These are phyloP conservation scores for Trachops cirrhosus DNA, from an alignment of 2,797 vertebrate species.

Conservation along the genomic window DNA sequence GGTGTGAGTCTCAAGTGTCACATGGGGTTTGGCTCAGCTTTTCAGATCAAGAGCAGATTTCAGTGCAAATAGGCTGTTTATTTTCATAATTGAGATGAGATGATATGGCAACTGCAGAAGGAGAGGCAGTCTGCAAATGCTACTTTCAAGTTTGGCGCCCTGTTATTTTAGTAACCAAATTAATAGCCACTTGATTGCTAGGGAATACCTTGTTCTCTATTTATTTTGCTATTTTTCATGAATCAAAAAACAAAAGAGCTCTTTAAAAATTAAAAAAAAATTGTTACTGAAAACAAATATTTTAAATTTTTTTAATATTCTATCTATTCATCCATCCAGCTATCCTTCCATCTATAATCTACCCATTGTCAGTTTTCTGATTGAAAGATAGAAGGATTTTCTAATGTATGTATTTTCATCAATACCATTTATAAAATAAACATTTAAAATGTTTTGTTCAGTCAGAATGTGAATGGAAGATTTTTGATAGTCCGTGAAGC, in stretches of 20 bases:
- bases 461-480: not conserved
- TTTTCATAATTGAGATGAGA: constrained; percentile 74
- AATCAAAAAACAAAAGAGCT: not conserved
- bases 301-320: not conserved
- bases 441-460: not conserved
- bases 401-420: not conserved
- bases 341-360: not conserved
- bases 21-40: constrained; percentile 88
- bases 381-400: not conserved
- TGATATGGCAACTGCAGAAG: not conserved
- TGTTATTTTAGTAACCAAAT: not conserved
- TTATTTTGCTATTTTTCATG: constrained; percentile 18
- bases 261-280: not conserved
- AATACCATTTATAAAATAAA: not conserved
- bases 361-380: not conserved
- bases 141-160: constrained; percentile 62
- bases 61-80: constrained; percentile 77
- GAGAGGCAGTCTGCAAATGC: constrained; percentile 37
- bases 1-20: constrained; percentile 89
- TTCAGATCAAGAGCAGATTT: constrained; percentile 79
- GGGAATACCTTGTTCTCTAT: not conserved
- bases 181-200: not conserved
- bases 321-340: not conserved
- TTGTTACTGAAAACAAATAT: not conserved
- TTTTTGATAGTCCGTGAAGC: not conserved